A percentile compares a stretch with the other conserved stretches of the same genome.
phyloP scores from a whole-genome alignment of 1,140 invertebrate genomes.

The Ruditapes philippinarum region DNA sequence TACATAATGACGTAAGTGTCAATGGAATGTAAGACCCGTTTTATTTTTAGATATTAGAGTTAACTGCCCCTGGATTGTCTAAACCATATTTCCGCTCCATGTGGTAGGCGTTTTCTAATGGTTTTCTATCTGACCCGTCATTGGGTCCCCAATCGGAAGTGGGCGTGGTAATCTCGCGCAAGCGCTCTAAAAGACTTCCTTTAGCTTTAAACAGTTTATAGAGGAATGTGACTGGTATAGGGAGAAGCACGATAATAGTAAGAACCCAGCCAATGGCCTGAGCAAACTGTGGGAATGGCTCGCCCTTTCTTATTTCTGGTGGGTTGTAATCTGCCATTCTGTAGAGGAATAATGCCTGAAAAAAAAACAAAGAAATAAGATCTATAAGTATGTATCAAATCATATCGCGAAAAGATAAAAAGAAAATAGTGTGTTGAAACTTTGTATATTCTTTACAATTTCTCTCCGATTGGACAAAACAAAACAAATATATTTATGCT shows the following conservation, averaged over 20 bases:
- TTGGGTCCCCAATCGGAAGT: constrained; percentile 64
- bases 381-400: too few relatives aligned
- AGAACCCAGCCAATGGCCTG: constrained; percentile 96
- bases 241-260: constrained; percentile 95
- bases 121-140: constrained; percentile 41
- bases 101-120: background rate
- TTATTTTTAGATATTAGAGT: constrained; percentile 25
- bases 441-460: too few relatives aligned
- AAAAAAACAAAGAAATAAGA: background rate
- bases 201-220: constrained; percentile 54
- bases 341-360: constrained; percentile 75
- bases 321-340: constrained; percentile 74
- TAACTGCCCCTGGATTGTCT: constrained; percentile 59
- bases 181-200: constrained; percentile 3
- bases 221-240: constrained; percentile 89
- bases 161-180: constrained; percentile 60
- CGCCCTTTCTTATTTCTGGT: constrained; percentile 63
- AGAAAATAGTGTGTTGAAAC: too few relatives aligned
- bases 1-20: background rate
- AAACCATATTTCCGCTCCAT: constrained; percentile 59
- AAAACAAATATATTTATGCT: too few relatives aligned
- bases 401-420: too few relatives aligned
- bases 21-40: constrained; percentile 16
- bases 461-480: too few relatives aligned
- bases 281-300: constrained; percentile 90